phyloP scores from a whole-genome alignment of 2,797 vertebrate species.

The Cyprinella venusta region DNA sequence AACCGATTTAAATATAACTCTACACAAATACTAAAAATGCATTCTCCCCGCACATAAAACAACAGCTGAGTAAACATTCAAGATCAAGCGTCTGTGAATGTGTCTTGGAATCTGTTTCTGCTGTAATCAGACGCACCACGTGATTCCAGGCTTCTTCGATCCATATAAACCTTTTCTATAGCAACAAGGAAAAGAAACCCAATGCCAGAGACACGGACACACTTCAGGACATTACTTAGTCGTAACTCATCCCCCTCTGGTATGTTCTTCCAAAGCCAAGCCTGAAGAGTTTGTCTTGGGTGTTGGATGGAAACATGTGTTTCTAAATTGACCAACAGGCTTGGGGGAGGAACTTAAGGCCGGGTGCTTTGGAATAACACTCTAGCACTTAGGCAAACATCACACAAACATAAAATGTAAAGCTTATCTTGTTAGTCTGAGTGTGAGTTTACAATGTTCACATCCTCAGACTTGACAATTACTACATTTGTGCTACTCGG shows the following conservation, averaged over 20 bases:
- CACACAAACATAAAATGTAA: conserved; percentile 20
- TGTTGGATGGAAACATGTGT: conserved; percentile 32
- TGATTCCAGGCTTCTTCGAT: conserved; percentile 36
- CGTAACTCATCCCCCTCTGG: conserved; percentile 23
- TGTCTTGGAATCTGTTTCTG: conserved; percentile 45
- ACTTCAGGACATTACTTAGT: conserved; percentile 25
- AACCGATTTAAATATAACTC: conserved; percentile 1
- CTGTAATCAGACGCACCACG: conserved; percentile 45
- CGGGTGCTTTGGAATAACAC: neutral
- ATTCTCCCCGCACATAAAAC: neutral
- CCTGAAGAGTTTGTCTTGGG: conserved; percentile 37
- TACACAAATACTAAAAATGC: neutral
- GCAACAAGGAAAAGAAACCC: conserved; percentile 40
- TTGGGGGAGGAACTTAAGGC: neutral
- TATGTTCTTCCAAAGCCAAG: conserved; percentile 30
- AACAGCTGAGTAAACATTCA: conserved; percentile 34
- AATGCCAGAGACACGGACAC: conserved; percentile 12
- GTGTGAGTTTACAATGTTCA: neutral
- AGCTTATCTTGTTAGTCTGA: neutral
- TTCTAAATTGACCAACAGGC: conserved; percentile 42
- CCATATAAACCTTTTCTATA: conserved; percentile 15
- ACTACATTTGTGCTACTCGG: neutral
- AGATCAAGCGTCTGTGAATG: conserved; percentile 5
- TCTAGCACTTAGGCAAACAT: neutral
- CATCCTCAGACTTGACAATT: neutral